Conservation (phyloP, 2,797 vertebrate species). For the Clarias fuscus region DNA sequence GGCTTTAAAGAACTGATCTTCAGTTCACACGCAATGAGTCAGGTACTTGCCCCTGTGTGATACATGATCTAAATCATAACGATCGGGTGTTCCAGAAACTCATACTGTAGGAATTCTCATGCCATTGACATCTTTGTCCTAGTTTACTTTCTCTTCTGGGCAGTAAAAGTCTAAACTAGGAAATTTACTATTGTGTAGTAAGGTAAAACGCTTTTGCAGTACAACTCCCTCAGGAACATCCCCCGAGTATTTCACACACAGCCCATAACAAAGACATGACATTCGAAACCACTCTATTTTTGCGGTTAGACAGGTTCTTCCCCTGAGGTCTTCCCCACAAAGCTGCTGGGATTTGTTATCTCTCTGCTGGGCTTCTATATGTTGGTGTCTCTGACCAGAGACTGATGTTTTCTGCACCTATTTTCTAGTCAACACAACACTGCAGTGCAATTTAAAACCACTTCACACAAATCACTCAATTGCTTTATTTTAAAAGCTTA, state of each 20-base stretch:
- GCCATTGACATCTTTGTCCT: neutral
- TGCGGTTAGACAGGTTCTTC: conserved; percentile 11
- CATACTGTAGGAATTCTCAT: conserved; percentile 1
- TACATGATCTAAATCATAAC: neutral
- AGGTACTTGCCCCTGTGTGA: neutral
- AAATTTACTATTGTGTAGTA: neutral
- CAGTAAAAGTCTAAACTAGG: neutral
- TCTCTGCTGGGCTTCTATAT: conserved; percentile 5
- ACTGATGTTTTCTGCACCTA: conserved; percentile 25
- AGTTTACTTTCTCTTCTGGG: neutral
- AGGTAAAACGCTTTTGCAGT: conserved; percentile 9
- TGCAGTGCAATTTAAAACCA: conserved; percentile 27
- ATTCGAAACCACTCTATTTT: conserved; percentile 47
- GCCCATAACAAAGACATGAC: conserved; percentile 46
- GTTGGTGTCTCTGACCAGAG: conserved; percentile 12
- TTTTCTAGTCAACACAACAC: conserved; percentile 32
- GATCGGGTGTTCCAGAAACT: neutral
- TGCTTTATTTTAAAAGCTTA: conserved; percentile 13
- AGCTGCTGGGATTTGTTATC: conserved; percentile 21
- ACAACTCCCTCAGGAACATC: neutral
- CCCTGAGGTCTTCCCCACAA: conserved; percentile 30
- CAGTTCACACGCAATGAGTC: neutral
- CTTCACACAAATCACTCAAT: neutral
- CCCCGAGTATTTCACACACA: conserved; percentile 20
- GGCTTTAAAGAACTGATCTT: neutral